phyloP scores from a whole-genome alignment of 2,888 invertebrate species.

The Melinopterus prodromus region DNA sequence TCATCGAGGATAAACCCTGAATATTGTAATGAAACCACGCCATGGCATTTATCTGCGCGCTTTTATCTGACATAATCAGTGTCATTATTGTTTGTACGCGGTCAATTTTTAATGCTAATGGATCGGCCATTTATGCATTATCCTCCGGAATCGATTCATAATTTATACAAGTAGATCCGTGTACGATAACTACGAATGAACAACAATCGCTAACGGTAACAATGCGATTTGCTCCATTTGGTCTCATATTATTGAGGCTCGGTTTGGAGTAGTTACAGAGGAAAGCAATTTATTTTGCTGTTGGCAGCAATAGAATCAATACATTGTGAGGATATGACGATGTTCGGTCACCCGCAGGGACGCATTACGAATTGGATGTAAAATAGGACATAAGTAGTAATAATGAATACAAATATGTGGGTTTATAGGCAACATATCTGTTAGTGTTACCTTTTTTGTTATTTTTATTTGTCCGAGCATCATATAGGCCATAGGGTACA shows the following conservation, averaged over 20 bases:
- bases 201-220: neutral
- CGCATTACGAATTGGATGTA: neutral
- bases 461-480: no score
- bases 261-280: neutral
- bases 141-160: neutral
- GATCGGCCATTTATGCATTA: neutral
- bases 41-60: neutral
- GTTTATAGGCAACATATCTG: neutral
- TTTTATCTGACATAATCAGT: slow-evolving; percentile 30
- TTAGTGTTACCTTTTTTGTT: neutral
- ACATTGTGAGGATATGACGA: neutral
- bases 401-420: neutral
- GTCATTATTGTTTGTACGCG: slow-evolving; percentile 31
- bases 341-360: neutral
- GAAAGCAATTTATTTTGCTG: neutral
- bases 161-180: neutral
- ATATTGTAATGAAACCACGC: neutral
- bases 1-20: neutral
- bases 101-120: slow-evolving; percentile 28
- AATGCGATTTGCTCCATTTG: slow-evolving; percentile 4
- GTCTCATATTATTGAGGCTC: neutral
- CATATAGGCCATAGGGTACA: no score
- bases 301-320: neutral
- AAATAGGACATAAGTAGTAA: neutral
- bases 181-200: neutral